Conservation (phyloP, 23 tunicate genomes). For the Corella eumyota region DNA sequence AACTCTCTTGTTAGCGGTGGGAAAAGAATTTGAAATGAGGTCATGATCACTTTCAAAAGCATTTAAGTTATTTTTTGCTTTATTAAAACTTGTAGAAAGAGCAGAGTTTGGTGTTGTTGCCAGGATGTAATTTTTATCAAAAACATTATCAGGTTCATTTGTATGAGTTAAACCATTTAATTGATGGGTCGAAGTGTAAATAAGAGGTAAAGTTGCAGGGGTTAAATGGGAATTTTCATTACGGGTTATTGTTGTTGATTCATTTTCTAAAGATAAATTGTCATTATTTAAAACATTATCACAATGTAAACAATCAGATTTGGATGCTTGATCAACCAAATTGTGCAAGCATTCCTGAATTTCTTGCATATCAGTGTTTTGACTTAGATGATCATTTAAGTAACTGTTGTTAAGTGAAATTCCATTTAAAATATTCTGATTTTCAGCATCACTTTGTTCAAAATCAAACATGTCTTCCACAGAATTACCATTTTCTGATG, state of each 20-base stretch:
- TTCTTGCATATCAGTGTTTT: background rate
- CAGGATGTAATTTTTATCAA: background rate
- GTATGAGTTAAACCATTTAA: too few relatives aligned
- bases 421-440: background rate
- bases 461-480: background rate
- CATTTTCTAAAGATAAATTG: too few relatives aligned
- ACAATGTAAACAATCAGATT: too few relatives aligned
- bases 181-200: too few relatives aligned
- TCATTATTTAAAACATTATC: too few relatives aligned
- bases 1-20: background rate
- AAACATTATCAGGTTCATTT: too few relatives aligned
- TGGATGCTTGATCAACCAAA: too few relatives aligned
- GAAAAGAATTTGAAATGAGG: background rate
- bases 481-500: background rate
- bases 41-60: background rate
- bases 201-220: too few relatives aligned
- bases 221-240: background rate
- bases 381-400: background rate
- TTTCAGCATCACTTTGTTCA: background rate
- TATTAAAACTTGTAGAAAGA: conserved; percentile 27
- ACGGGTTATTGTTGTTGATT: too few relatives aligned
- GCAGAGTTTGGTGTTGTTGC: conserved; percentile 12
- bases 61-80: conserved; percentile 13
- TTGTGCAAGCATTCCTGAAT: background rate
- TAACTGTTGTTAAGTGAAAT: background rate